Evolutionary conservation across 2,113 vertebrate species (phyloP), one percentile per base, ranked within the genome.

Genomic region (Osmerus mordax): DNA sequence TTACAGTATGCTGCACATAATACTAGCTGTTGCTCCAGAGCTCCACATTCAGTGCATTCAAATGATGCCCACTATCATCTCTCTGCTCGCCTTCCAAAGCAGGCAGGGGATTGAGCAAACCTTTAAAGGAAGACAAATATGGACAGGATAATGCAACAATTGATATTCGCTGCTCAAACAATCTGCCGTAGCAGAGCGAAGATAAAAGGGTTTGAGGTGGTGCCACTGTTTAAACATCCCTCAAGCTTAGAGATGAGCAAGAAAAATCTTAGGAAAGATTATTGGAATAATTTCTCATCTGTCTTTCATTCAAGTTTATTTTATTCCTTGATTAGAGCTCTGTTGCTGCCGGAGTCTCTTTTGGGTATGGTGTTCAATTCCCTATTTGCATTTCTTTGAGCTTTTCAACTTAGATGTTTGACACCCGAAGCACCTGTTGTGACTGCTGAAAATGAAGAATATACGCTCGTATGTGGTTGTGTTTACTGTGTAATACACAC

Each of bases 41-140:
- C 65, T 19, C 12, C 51, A 18, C 14, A 64, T 67, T 41, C 18
- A 67, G 18, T 70, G 13, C 36, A 25, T 55, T 55, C 19, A 3
- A 21, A 3, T 29, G 66, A 1, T 11, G 12, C 25, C 13, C 15
- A 9, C 6, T 41, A 66, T 62, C 28, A 36, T n/a, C 65, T 55
- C 54, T 53, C 65, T 52, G 19, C 53, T 72, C 51, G 18, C 72
- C 47, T 18, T 41, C 2, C 23, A 32, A 15, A 32, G 60, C 3
- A 64, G 58, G 41, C 61, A 67, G 69, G 56, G 78, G 29, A 81
- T 47, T 62, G 41, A 53, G 72, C 13, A 65, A 70, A 61, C 29
- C 41, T 73, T 80, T 61, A 21, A 69, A 73, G 67, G 23, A 72
- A 72, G 29, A 66, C 29, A 80, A 73, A 79, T 74, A 70, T 66